phyloP scores from a whole-genome alignment of 2,888 invertebrate genomes.

The Glyphotaelius pellucidus region DNA sequence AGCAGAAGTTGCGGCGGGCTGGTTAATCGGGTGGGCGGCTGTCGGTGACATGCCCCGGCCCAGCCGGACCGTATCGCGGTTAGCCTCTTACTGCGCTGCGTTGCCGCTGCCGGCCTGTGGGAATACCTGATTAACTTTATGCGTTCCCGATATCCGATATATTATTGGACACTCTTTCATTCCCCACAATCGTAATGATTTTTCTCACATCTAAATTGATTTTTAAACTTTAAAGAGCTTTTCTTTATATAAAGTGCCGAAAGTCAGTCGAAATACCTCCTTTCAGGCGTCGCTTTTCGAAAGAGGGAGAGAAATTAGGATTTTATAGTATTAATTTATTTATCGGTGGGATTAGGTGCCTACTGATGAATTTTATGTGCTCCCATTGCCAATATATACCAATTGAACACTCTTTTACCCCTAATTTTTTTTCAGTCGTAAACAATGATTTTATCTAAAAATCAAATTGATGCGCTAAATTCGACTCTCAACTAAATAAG shows the following conservation, averaged over 20 bases:
- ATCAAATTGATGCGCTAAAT: too few relatives aligned
- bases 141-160: constrained; percentile 12
- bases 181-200: neutral
- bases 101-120: neutral
- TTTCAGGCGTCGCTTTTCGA: too few relatives aligned
- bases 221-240: neutral
- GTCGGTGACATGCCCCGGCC: constrained; percentile 42
- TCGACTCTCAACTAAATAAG: too few relatives aligned
- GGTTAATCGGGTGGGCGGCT: constrained; percentile 49
- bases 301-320: too few relatives aligned
- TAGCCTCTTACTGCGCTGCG: constrained; percentile 5
- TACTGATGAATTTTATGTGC: too few relatives aligned
- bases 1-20: constrained; percentile 43
- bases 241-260: too few relatives aligned
- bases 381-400: too few relatives aligned
- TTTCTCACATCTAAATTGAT: neutral
- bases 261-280: too few relatives aligned
- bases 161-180: constrained; percentile 9
- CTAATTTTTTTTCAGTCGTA: too few relatives aligned
- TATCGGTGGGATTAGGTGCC: neutral
- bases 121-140: constrained; percentile 44
- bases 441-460: too few relatives aligned
- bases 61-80: constrained; percentile 44
- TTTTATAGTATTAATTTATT: too few relatives aligned
- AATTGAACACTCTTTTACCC: too few relatives aligned